Conservation (phyloP, 2,113 vertebrate genomes). For the Cheilinus undulatus region DNA sequence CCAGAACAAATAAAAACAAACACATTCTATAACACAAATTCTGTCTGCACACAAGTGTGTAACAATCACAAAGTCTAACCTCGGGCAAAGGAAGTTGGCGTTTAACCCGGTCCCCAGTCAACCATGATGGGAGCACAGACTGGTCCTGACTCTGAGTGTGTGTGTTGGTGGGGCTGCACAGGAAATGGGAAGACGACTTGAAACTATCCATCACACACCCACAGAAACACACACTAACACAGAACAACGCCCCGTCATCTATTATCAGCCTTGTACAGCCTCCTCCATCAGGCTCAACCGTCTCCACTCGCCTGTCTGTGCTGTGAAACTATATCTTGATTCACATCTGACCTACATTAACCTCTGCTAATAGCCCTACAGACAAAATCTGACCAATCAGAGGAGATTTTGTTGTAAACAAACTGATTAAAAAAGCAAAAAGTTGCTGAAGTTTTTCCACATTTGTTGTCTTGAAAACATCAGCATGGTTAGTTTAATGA, state of each 20-base stretch:
- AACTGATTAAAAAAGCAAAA: too few species aligned
- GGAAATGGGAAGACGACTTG: slow-evolving; percentile 46
- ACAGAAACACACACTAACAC: slow-evolving; percentile 34
- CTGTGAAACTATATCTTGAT: background rate
- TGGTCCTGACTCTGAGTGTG: slow-evolving; percentile 5
- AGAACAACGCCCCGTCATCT: slow-evolving; percentile 47
- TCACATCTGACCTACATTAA: background rate
- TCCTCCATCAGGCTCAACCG: slow-evolving; percentile 25
- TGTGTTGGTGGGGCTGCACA: slow-evolving; percentile 10
- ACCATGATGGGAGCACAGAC: slow-evolving; percentile 17
- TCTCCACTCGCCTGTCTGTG: background rate
- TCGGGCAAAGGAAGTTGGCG: slow-evolving; percentile 28
- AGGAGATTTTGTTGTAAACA: too few species aligned
- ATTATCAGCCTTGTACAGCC: slow-evolving; percentile 62
- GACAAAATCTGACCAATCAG: background rate
- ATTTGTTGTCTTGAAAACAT: background rate
- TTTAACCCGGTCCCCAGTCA: slow-evolving; percentile 36
- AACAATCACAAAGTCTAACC: background rate
- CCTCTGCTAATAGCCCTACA: background rate
- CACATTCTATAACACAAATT: background rate
- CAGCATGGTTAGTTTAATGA: background rate
- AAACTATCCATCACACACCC: slow-evolving; percentile 31
- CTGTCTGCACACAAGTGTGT: background rate
- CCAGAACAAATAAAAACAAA: background rate
- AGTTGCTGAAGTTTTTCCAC: too few species aligned